Evolutionary conservation across 1,140 invertebrate genomes (phyloP).

Genomic region (Hycleus phaleratus): DNA sequence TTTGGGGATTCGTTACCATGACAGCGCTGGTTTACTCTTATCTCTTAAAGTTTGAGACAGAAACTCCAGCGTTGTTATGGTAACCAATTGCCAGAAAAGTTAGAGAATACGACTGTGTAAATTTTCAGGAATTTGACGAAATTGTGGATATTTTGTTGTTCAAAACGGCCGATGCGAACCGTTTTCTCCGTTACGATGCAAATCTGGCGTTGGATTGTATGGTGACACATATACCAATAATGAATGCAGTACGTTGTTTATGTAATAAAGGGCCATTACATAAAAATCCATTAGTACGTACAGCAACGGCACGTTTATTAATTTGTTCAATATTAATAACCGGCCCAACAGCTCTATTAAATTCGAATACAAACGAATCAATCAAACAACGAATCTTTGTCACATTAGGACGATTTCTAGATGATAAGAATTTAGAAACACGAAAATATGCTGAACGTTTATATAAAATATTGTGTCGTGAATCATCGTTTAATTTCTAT

Average conservation of each 20-base stretch:
- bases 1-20: too few relatives aligned
- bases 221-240: slow-evolving; percentile 47
- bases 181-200: slow-evolving; percentile 58
- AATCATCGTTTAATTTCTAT: slow-evolving; percentile 32
- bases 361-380: slow-evolving; percentile 27
- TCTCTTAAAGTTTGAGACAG: too few relatives aligned
- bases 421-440: slow-evolving; percentile 32
- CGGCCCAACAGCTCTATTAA: slow-evolving; percentile 27
- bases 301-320: slow-evolving; percentile 30
- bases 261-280: slow-evolving; percentile 38
- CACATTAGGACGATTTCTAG: slow-evolving; percentile 33
- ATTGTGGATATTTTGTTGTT: slow-evolving; percentile 49
- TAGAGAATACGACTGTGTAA: too few relatives aligned
- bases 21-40: too few relatives aligned
- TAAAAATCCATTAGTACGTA: slow-evolving; percentile 35
- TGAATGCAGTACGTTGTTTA: slow-evolving; percentile 35
- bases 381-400: slow-evolving; percentile 34
- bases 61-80: too few relatives aligned
- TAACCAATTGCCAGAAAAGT: too few relatives aligned
- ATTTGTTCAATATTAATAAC: slow-evolving; percentile 35
- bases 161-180: slow-evolving; percentile 56
- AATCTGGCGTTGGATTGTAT: slow-evolving; percentile 51
- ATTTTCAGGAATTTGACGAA: slow-evolving; percentile 52
- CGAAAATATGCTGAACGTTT: slow-evolving; percentile 36
- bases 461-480: slow-evolving; percentile 32